These are phyloP conservation scores for Onychomys arenicola DNA, from an alignment of 2,797 vertebrate genomes.

Conservation along the genomic window DNA sequence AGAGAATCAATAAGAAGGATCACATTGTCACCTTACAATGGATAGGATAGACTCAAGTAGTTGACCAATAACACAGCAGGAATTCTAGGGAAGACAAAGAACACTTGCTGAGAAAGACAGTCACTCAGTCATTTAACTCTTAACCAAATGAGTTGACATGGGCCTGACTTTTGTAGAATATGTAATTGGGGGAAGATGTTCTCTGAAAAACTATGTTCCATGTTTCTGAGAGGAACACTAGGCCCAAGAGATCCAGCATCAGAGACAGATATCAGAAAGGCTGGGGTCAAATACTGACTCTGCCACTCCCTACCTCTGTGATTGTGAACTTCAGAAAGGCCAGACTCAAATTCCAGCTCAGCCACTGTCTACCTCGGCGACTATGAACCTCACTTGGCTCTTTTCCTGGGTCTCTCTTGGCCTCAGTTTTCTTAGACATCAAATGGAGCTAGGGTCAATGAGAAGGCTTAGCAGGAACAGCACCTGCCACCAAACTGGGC, in stretches of 20 bases:
- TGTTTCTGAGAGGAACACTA: not conserved
- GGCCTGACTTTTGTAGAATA: not conserved
- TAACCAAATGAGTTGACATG: not conserved
- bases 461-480: not conserved
- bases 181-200: not conserved
- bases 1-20: not conserved
- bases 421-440: conserved; percentile 24
- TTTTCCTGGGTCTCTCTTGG: conserved; percentile 6
- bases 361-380: not conserved
- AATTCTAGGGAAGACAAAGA: not conserved
- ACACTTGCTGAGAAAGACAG: not conserved
- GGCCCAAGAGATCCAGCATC: not conserved
- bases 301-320: not conserved
- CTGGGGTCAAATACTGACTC: not conserved
- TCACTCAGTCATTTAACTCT: not conserved
- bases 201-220: not conserved
- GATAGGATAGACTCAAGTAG: not conserved
- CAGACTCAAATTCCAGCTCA: not conserved
- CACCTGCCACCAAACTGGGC: not conserved
- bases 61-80: not conserved
- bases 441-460: not conserved
- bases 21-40: no score
- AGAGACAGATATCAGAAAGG: not conserved
- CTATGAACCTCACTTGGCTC: not conserved
- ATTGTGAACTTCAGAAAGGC: not conserved